phyloP scores from a whole-genome alignment of 1,140 invertebrate genomes.

The Ooceraea biroi region DNA sequence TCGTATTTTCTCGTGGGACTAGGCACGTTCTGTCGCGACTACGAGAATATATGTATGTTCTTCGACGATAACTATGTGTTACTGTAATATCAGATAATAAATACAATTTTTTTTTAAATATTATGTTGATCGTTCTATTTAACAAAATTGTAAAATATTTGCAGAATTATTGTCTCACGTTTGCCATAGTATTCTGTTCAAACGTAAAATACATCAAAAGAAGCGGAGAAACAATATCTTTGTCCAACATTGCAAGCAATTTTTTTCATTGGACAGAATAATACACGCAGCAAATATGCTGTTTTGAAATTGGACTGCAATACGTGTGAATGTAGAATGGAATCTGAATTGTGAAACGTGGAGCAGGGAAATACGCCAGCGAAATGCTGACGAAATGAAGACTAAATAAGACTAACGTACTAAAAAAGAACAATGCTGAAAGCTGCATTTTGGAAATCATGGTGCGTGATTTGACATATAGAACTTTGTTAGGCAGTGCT shows the following conservation, averaged over 20 bases:
- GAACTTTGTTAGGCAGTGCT: not conserved
- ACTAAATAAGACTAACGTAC: constrained; percentile 17
- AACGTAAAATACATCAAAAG: not conserved
- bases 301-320: constrained; percentile 7
- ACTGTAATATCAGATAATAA: not conserved
- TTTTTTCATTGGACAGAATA: constrained; percentile 15
- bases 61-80: not conserved
- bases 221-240: not conserved
- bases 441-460: not conserved
- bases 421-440: not conserved
- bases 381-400: constrained; percentile 19
- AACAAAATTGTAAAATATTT: not conserved
- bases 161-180: not conserved
- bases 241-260: not conserved
- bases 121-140: not conserved
- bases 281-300: not conserved
- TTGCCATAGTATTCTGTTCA: not conserved
- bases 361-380: not conserved
- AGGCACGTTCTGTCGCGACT: not conserved
- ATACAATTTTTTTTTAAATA: constrained; percentile 15
- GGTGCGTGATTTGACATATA: not conserved
- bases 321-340: not conserved
- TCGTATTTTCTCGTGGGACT: not conserved
- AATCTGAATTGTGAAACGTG: not conserved
- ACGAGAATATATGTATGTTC: not conserved